phyloP scores from a whole-genome alignment of 2,888 invertebrate genomes.

The Cantharis rustica region DNA sequence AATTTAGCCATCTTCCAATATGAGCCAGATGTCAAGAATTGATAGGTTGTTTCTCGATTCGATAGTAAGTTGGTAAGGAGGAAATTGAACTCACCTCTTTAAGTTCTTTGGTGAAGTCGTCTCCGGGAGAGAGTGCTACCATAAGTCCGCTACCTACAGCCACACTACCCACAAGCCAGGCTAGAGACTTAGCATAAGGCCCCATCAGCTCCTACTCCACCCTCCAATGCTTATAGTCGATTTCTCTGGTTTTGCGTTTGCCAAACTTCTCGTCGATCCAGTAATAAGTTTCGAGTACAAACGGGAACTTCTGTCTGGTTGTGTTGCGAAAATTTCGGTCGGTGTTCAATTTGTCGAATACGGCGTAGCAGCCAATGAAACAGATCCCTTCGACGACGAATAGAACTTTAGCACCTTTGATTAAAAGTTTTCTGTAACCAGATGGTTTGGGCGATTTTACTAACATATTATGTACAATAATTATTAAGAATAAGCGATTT shows the following conservation, averaged over 20 bases:
- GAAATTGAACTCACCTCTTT: conserved; percentile 34
- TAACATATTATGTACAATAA: conserved; percentile 62
- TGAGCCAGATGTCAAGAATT: too few species aligned
- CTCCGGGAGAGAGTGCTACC: conserved; percentile 61
- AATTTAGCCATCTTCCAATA: neutral
- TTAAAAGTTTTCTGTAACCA: conserved; percentile 58
- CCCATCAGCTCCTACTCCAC: conserved; percentile 52
- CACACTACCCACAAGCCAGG: conserved; percentile 66
- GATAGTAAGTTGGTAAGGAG: neutral
- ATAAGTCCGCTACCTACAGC: conserved; percentile 66
- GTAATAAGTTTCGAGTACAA: conserved; percentile 71
- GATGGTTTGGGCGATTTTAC: conserved; percentile 65
- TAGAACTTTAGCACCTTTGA: conserved; percentile 61
- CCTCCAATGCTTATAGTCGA: conserved; percentile 64
- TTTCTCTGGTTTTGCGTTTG: conserved; percentile 57
- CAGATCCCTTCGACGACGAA: conserved; percentile 64
- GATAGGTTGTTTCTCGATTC: neutral
- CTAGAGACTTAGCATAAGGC: conserved; percentile 53
- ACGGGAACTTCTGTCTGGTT: conserved; percentile 69
- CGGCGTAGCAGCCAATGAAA: conserved; percentile 65
- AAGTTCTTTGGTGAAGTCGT: conserved; percentile 40
- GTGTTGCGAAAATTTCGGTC: conserved; percentile 74
- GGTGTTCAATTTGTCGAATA: conserved; percentile 72
- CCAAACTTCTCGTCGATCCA: conserved; percentile 68
- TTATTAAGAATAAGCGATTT: conserved; percentile 7